A percentile compares a stretch with the other conserved stretches of the same genome.
Evolutionary conservation across 2,113 vertebrate species (phyloP).

Genomic region (Grallaria varia): DNA sequence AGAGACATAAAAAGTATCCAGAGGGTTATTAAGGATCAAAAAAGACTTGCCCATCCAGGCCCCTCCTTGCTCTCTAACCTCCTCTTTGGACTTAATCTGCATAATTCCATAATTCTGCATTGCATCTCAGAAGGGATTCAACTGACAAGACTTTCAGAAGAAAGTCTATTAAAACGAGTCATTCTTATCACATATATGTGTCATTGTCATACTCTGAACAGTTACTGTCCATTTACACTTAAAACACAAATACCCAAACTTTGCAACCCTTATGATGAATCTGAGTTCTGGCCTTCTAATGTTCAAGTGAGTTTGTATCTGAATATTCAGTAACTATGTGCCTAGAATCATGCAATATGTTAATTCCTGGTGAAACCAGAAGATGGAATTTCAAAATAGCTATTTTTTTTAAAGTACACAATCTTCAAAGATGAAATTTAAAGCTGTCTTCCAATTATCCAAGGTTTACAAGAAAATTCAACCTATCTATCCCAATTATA

Average conservation of each 20-base stretch:
- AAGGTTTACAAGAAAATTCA: not conserved
- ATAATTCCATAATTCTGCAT: not conserved
- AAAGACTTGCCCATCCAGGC: not conserved
- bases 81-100: not conserved
- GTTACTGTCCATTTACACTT: not conserved
- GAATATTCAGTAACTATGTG: not conserved
- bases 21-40: not conserved
- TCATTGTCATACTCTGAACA: not conserved
- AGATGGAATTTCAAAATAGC: not conserved
- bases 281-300: not conserved
- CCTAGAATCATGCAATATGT: not conserved
- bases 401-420: not conserved
- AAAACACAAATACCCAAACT: not conserved
- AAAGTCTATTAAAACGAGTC: not conserved
- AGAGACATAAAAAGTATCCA: not conserved
- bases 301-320: not conserved
- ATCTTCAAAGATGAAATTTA: not conserved
- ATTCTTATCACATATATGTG: not conserved
- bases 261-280: not conserved
- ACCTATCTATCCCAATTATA: not conserved
- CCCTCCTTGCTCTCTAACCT: not conserved
- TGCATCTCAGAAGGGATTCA: not conserved
- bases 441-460: not conserved
- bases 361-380: not conserved
- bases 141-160: not conserved